A percentile compares a stretch with the other conserved stretches of the same genome.
Evolutionary conservation across 2,888 invertebrate genomes (phyloP).

Genomic region (Andrena marginata): DNA sequence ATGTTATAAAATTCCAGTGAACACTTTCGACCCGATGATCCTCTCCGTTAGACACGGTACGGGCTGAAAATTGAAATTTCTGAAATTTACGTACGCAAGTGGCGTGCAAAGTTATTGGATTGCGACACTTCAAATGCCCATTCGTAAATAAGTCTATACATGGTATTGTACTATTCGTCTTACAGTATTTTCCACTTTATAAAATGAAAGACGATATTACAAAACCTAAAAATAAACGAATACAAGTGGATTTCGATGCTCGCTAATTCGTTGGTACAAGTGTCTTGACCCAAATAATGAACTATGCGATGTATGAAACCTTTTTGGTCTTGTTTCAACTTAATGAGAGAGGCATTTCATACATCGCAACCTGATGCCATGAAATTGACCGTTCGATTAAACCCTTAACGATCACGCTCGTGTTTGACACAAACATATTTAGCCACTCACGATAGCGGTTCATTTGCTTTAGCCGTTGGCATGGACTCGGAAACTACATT

Average conservation of each 20-base stretch:
- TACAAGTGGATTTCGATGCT: no score
- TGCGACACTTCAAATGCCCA: no score
- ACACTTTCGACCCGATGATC: slow-evolving; percentile 29
- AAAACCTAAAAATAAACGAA: no score
- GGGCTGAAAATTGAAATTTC: not conserved
- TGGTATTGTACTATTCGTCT: no score
- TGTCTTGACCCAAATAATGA: no score
- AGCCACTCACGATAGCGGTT: not conserved
- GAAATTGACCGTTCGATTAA: not conserved
- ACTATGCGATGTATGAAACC: not conserved
- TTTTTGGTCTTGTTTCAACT: not conserved
- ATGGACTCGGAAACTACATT: slow-evolving; percentile 2
- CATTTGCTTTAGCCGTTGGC: slow-evolving; percentile 1
- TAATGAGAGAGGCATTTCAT: not conserved
- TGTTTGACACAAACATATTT: not conserved
- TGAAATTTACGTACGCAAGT: not conserved
- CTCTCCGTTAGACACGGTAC: slow-evolving; percentile 18
- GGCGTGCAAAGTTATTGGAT: no score
- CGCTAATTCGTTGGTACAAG: no score
- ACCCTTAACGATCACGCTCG: not conserved
- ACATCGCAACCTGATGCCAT: not conserved
- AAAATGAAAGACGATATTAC: no score
- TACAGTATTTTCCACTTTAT: no score
- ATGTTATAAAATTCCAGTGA: slow-evolving; percentile 38
- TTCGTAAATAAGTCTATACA: no score